Evolutionary conservation across 2,888 invertebrate genomes (phyloP), one percentile per base, ranked within the genome.

Genomic region (Subacronicta megacephala): DNA sequence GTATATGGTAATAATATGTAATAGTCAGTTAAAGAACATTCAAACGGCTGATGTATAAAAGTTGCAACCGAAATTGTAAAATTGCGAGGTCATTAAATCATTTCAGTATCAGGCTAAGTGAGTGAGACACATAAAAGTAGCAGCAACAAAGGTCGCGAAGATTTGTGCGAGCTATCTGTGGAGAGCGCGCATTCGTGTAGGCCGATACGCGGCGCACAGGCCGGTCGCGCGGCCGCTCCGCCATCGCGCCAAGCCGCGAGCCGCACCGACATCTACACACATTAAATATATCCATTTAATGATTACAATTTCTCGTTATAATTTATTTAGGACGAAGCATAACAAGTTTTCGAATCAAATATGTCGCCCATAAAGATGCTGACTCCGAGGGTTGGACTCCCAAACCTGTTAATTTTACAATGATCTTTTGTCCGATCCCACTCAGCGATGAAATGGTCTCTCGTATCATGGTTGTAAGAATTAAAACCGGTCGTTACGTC

Each of bases 291-390:
- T 92, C 89, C 89, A 90, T 91, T 92, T 92, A 91, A 92, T 89
- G 91, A 92, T 93, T 91, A 93, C 92, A 92, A 93, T 93, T 93
- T 92, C 93, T 93, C 92, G 93, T 92, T 92, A 93, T 93, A 93
- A 93, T 93, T 93, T 94, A 93, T 93, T 93, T 91, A 92, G 90
- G 90, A 90, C 88, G 93, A 90, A 90, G 91, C 92, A 93, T 93
- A 93, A 94, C 94, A 93, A 93, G 94, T 93, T 93, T 92, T 92
- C 91, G 93, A 93, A 92, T 94, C 92, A 93, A 93, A 93, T 90
- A 90, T 93, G 93, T 94, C 93, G 93, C 92, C 93, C 92, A 93
- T 94, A 94, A 93, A 94, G 93, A 94, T 93, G 92, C 89, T 90
- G 89, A 88, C 83, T 84, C 64, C 84, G 90, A 92, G 92, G 93